Conservation (phyloP, 2,797 vertebrate species). For the Enteromius treurensis region DNA sequence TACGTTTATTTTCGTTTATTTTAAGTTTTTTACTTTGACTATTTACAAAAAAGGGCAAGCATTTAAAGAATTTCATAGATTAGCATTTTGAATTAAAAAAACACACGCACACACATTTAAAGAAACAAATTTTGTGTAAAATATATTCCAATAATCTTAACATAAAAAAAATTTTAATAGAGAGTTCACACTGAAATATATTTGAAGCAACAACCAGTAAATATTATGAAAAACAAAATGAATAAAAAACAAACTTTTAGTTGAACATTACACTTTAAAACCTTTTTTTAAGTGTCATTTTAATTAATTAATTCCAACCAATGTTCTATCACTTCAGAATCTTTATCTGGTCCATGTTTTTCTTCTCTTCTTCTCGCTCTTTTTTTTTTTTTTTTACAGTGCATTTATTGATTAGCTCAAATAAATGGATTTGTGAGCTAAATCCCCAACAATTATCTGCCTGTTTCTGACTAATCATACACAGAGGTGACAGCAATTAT, state of each 20-base stretch:
- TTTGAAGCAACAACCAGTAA: neutral
- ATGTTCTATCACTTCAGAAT: conserved; percentile 2
- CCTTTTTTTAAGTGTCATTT: no score
- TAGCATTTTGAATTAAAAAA: no score
- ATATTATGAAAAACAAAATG: neutral
- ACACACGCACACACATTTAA: no score
- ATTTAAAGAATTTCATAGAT: neutral
- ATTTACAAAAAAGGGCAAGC: neutral
- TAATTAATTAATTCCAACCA: neutral
- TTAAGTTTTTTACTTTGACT: neutral
- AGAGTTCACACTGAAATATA: neutral
- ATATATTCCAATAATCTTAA: neutral
- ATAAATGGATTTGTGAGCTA: neutral
- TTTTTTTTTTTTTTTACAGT: neutral
- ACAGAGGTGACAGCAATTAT: conserved; percentile 3
- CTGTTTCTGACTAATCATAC: conserved; percentile 13
- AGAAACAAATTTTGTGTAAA: neutral
- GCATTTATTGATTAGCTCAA: conserved; percentile 32
- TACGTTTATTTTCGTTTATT: neutral
- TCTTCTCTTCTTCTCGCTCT: no score
- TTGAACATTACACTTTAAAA: neutral
- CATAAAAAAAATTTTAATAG: no score
- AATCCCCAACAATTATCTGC: conserved; percentile 22
- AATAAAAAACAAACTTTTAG: neutral
- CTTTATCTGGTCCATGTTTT: neutral